Evolutionary conservation across 1,140 invertebrate species (phyloP).

Genomic region (Subanguina moxae): DNA sequence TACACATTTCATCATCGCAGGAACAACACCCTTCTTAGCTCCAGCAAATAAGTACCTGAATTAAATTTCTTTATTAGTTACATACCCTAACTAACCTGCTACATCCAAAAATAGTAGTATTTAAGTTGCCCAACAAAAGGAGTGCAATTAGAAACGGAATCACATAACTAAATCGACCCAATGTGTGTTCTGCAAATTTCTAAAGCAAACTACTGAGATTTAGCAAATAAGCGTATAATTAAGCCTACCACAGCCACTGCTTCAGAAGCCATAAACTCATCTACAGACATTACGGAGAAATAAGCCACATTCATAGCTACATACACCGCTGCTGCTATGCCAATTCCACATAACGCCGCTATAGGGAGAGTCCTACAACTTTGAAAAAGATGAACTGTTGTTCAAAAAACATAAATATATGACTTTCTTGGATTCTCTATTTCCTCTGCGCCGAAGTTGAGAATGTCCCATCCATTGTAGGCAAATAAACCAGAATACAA

Average conservation of each 20-base stretch:
- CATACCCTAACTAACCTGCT: slow-evolving; percentile 8
- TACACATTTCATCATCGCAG: slow-evolving; percentile 35
- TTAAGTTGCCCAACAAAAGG: slow-evolving; percentile 49
- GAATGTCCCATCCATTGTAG: slow-evolving; percentile 48
- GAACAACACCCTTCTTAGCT: slow-evolving; percentile 38
- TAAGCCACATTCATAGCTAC: slow-evolving; percentile 48
- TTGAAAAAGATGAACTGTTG: not conserved
- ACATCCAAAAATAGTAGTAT: slow-evolving; percentile 50
- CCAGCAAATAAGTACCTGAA: slow-evolving; percentile 47
- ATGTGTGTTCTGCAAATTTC: slow-evolving; percentile 39
- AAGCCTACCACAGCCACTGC: slow-evolving; percentile 42
- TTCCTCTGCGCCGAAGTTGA: slow-evolving; percentile 52
- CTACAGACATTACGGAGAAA: slow-evolving; percentile 44
- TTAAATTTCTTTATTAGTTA: not conserved
- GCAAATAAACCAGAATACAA: slow-evolving; percentile 49
- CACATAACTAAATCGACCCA: slow-evolving; percentile 43
- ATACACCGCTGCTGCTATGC: slow-evolving; percentile 43
- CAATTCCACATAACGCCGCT: slow-evolving; percentile 48
- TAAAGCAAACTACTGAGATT: slow-evolving; percentile 18
- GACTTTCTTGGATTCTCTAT: slow-evolving; percentile 48
- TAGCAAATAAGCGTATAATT: no score
- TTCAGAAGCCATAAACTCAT: slow-evolving; percentile 34
- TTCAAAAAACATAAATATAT: slow-evolving; percentile 3
- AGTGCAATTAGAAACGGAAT: slow-evolving; percentile 52
- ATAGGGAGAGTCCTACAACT: slow-evolving; percentile 45